Conservation (phyloP, 1,140 invertebrate species). For the Scaptodrosophila lebanonensis region DNA sequence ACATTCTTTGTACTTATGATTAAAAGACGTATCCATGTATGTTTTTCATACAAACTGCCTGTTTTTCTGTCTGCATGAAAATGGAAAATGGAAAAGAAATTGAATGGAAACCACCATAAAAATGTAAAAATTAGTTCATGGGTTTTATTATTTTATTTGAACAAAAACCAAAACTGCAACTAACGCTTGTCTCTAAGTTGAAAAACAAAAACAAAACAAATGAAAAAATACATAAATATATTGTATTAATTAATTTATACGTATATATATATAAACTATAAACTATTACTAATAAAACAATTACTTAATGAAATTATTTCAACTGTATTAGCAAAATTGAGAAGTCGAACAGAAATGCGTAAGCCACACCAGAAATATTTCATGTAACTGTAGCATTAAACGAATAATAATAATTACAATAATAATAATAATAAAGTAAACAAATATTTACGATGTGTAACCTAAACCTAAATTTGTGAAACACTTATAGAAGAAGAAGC, state of each 20-base stretch:
- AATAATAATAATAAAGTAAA: no score
- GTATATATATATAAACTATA: slow-evolving; percentile 31
- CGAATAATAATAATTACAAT: slow-evolving; percentile 28
- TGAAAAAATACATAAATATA: slow-evolving; percentile 16
- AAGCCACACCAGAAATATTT: slow-evolving; percentile 46
- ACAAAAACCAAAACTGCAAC: slow-evolving; percentile 65
- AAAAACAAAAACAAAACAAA: slow-evolving; percentile 16
- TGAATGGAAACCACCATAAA: no score
- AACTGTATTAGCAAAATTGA: slow-evolving; percentile 68
- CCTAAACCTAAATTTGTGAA: slow-evolving; percentile 64
- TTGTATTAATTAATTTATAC: slow-evolving; percentile 41
- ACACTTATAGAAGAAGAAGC: slow-evolving; percentile 49
- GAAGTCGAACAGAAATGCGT: slow-evolving; percentile 28
- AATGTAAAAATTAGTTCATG: slow-evolving; percentile 19
- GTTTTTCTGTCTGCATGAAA: no score
- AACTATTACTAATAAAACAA: slow-evolving; percentile 36
- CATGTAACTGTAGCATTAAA: slow-evolving; percentile 63
- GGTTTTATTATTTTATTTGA: slow-evolving; percentile 50
- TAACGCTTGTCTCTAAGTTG: slow-evolving; percentile 66
- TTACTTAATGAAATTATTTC: slow-evolving; percentile 61
- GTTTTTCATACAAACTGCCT: slow-evolving; percentile 63
- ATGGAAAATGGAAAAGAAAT: no score
- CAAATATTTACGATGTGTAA: slow-evolving; percentile 56
- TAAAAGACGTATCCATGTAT: slow-evolving; percentile 21
- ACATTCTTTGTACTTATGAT: slow-evolving; percentile 45